Evolutionary conservation across 2,113 vertebrate genomes (phyloP).

Genomic region (Petromus typicus): DNA sequence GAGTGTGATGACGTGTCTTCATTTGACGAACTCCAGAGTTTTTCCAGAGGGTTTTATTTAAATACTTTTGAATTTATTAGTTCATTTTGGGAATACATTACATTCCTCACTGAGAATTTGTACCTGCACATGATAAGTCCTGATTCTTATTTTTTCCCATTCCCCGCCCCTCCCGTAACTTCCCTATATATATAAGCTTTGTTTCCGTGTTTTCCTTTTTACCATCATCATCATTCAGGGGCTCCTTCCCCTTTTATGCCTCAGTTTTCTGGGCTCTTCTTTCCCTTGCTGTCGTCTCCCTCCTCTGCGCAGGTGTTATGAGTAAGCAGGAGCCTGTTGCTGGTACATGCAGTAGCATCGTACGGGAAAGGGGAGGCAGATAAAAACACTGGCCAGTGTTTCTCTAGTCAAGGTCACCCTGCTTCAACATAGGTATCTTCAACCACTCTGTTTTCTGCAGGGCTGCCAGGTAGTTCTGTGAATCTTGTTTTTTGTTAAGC

Average conservation of each 20-base stretch:
- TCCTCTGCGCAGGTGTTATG: neutral
- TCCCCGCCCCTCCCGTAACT: no score
- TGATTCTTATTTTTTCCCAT: no score
- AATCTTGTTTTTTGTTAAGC: constrained; percentile 45
- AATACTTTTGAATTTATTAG: no score
- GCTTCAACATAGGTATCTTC: neutral
- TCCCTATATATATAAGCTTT: no score
- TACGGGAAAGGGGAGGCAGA: neutral
- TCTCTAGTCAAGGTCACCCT: constrained; percentile 40
- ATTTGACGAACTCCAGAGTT: neutral
- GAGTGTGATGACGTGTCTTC: neutral
- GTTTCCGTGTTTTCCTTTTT: no score
- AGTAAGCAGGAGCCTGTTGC: neutral
- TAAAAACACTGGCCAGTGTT: neutral
- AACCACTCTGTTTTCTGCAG: constrained; percentile 12
- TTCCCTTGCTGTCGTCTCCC: neutral
- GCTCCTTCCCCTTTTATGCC: neutral
- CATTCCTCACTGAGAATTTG: no score
- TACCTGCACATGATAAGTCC: no score
- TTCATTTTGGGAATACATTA: no score
- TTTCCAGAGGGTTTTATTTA: neutral
- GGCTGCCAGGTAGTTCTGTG: constrained; percentile 4
- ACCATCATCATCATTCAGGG: neutral
- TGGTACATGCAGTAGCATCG: neutral
- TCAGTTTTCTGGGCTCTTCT: neutral